phyloP scores from a whole-genome alignment of 2,113 vertebrate species.

The Serilophus lunatus region DNA sequence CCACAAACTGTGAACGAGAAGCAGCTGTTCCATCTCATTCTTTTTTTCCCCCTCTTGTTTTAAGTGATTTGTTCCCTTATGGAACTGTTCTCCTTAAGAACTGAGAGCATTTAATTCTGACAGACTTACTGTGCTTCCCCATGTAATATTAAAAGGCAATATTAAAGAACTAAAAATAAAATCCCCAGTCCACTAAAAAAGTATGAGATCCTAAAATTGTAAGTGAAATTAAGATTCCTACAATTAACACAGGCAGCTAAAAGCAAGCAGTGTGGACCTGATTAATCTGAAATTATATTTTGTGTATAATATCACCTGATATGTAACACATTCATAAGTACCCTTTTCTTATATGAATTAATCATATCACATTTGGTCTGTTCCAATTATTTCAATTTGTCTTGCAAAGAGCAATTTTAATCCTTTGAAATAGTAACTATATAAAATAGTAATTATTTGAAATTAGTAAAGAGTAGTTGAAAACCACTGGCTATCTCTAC shows the following conservation, averaged over 20 bases:
- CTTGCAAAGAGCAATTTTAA: not conserved
- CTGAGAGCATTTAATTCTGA: not conserved
- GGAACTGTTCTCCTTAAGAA: not conserved
- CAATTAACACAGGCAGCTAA: not conserved
- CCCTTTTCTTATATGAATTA: not conserved
- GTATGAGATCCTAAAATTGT: not conserved
- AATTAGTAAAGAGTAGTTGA: not conserved
- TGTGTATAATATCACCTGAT: not conserved
- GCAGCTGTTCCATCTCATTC: not conserved
- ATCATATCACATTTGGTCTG: not conserved
- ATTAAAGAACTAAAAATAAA: constrained; percentile 29
- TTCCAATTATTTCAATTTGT: not conserved
- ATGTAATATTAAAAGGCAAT: not conserved
- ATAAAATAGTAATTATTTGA: not conserved
- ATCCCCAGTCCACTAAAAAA: not conserved
- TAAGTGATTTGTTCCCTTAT: not conserved
- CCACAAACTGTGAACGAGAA: not conserved
- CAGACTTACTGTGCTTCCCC: not conserved
- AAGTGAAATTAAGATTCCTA: not conserved
- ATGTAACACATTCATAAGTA: not conserved
- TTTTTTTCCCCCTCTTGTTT: rapidly evolving
- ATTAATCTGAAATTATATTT: not conserved
- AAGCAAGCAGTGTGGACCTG: not conserved
- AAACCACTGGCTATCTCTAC: not conserved
- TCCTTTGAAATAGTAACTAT: not conserved